A percentile compares a stretch with the other conserved stretches of the same genome.
Conservation (phyloP, 2,113 vertebrate species). For the Periophthalmus modestus region DNA sequence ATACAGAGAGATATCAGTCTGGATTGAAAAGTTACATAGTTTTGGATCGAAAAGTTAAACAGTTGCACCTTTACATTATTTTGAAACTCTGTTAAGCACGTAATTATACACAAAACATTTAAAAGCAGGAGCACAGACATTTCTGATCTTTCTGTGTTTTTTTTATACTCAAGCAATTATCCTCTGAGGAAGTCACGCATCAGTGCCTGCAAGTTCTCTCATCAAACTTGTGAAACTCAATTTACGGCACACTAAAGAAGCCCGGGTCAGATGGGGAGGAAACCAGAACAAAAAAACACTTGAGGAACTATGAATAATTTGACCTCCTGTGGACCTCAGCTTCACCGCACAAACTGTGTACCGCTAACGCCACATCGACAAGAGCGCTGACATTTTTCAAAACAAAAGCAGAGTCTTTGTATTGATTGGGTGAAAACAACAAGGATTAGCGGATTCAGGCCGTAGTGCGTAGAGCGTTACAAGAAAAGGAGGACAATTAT, state of each 20-base stretch:
- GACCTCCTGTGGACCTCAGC: constrained; percentile 28
- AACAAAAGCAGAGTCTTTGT: background rate
- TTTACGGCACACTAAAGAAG: background rate
- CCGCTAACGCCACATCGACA: background rate
- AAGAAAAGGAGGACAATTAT: background rate
- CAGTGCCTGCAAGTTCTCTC: constrained; percentile 6
- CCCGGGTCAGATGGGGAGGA: background rate
- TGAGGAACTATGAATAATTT: constrained; percentile 41
- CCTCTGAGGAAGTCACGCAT: background rate
- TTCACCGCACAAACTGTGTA: constrained; percentile 33
- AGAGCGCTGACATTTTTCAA: background rate
- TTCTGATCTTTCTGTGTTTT: constrained; percentile 7
- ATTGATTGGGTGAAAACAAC: constrained; percentile 7
- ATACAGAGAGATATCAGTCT: too few relatives aligned
- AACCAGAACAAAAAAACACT: constrained; percentile 16
- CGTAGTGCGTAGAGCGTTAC: background rate
- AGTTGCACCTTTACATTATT: background rate
- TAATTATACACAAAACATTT: background rate
- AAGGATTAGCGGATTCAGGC: background rate
- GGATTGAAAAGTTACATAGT: background rate
- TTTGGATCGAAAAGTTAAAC: background rate
- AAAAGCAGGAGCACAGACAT: background rate
- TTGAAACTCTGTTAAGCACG: background rate
- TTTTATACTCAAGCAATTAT: constrained; percentile 22
- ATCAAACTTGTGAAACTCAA: constrained; percentile 14